Evolutionary conservation across 2,113 vertebrate species (phyloP), one percentile per base, ranked within the genome.

Genomic region (Camelus dromedarius): DNA sequence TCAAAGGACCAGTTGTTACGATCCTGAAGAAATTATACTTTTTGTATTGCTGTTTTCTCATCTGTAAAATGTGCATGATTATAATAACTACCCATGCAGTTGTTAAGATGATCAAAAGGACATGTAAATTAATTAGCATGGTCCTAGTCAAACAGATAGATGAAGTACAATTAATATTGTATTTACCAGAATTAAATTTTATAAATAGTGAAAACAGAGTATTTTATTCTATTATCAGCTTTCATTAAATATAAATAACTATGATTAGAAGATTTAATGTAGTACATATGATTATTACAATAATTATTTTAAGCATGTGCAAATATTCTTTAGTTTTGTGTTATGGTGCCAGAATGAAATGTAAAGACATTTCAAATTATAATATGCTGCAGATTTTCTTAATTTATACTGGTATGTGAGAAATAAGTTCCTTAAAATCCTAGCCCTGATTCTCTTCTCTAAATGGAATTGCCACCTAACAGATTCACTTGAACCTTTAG

Each of bases 161-260:
- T 81, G 8, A 73, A 94, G 6, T 66, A 58, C 60, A 86, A 76
- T 58, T 86, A 81, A 50, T 87, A 50, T 76, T 89, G 56, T 95
- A 83, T 52, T 95, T 91, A 3, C 18, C 6, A 35, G 12, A 1
- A 60, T 76, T 91, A 72, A 38, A 5, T 6, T 91, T 89, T 86
- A 69, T 42, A 83, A 87, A 86, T 26, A 67, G 60, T 13, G 10
- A 2, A 6, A 91, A 93, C 60, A n/a, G 3, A 89, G 19, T 73
- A 62, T 70, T 67, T 67, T 5, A 30, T 54, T 66, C 10, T 22
- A 15, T 88, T 75, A 79, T 91, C 26, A 50, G 26, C 32, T 82
- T 70, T 50, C 5, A 48, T 22, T 69, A 35, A 69, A 20, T 42
- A 46, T 67, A 77, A 72, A 32, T 72, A 96, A 18, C 12, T 91